A percentile compares a stretch with the other conserved stretches of the same genome.
phyloP scores from a whole-genome alignment of 1,140 invertebrate genomes.

The Mactra quadrangularis region DNA sequence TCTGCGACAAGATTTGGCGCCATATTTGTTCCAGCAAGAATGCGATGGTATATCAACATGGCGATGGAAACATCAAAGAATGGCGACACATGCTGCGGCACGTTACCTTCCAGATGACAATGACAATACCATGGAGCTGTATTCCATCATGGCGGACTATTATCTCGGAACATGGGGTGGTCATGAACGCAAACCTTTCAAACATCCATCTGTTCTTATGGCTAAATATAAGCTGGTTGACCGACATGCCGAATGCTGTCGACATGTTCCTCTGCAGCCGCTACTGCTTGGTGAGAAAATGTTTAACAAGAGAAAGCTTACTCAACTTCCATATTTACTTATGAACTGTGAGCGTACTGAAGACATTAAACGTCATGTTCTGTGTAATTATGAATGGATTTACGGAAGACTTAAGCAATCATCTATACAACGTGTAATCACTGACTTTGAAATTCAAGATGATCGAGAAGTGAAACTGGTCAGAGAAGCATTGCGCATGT shows the following conservation, averaged over 20 bases:
- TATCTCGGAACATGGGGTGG: constrained; percentile 97
- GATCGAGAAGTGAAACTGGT: constrained; percentile 77
- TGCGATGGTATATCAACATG: constrained; percentile 87
- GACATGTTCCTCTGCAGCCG: constrained; percentile 97
- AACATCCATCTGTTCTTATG: constrained; percentile 95
- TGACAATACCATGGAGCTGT: constrained; percentile 93
- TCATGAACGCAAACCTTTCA: constrained; percentile 94
- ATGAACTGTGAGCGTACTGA: constrained; percentile 64
- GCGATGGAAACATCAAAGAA: constrained; percentile 74
- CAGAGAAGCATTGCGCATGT: constrained; percentile 76
- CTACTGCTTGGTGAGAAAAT: constrained; percentile 89
- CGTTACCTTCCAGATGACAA: constrained; percentile 97
- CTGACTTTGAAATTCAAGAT: constrained; percentile 85
- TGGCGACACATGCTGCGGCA: constrained; percentile 86
- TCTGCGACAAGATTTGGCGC: constrained; percentile 94
- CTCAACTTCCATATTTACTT: constrained; percentile 71
- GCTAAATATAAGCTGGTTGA: constrained; percentile 83
- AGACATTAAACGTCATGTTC: constrained; percentile 64
- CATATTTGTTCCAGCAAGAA: constrained; percentile 97
- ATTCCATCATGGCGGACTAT: constrained; percentile 98
- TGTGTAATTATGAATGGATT: constrained; percentile 78
- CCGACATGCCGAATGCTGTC: constrained; percentile 94
- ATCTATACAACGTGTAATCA: constrained; percentile 72
- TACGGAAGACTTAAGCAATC: constrained; percentile 70
- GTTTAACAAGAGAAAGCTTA: constrained; percentile 75